Conservation (phyloP, 2,797 vertebrate species). For the Telmatherina bonti region DNA sequence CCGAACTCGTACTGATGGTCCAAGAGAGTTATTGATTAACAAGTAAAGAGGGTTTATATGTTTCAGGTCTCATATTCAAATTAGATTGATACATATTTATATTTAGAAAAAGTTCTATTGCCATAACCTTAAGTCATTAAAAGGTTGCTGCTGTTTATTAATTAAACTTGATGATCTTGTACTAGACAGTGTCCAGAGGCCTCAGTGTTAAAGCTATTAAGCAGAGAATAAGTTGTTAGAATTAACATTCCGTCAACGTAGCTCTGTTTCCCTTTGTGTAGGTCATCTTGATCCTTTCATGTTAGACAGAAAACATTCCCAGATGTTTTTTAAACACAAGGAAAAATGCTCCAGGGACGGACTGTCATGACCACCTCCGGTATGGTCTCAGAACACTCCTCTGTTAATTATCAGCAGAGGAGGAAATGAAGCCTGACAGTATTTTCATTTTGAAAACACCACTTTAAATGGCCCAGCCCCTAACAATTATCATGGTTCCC, state of each 20-base stretch:
- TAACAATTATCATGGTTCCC: constrained; percentile 68
- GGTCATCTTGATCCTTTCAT: constrained; percentile 84
- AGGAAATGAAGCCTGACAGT: constrained; percentile 90
- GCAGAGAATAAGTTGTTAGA: constrained; percentile 82
- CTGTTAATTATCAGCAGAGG: constrained; percentile 80
- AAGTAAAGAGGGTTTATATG: not conserved
- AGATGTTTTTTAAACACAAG: constrained; percentile 89
- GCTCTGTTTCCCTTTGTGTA: constrained; percentile 80
- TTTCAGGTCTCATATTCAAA: not conserved
- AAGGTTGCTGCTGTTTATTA: not conserved
- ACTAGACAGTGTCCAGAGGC: constrained; percentile 71
- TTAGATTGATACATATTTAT: too few relatives aligned
- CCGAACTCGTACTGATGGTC: too few relatives aligned
- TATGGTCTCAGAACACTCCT: constrained; percentile 86
- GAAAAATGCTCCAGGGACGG: constrained; percentile 87
- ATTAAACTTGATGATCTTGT: constrained; percentile 52
- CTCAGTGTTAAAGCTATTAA: constrained; percentile 79
- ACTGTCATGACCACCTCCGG: constrained; percentile 76
- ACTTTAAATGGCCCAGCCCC: constrained; percentile 78
- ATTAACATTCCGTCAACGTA: constrained; percentile 82
- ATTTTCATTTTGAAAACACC: constrained; percentile 90
- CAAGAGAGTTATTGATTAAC: too few relatives aligned
- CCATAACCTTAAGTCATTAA: constrained; percentile 61
- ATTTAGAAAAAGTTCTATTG: not conserved
- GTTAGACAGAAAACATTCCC: constrained; percentile 89